A percentile compares a stretch with the other conserved stretches of the same genome.
phyloP scores from a whole-genome alignment of 2,888 invertebrate genomes.

The Heliconius sara region DNA sequence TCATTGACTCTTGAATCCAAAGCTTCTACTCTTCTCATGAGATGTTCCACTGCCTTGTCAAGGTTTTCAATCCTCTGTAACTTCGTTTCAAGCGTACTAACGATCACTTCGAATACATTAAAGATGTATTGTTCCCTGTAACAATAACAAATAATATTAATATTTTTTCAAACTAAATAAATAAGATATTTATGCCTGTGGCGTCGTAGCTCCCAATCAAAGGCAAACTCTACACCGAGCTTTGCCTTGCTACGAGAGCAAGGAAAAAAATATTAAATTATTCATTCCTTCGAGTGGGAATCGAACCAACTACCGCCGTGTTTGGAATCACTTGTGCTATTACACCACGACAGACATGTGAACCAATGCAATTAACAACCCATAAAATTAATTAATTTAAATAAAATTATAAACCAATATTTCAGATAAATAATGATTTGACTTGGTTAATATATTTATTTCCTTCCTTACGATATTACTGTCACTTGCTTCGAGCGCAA shows the following conservation, averaged over 20 bases:
- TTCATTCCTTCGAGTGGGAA: no score
- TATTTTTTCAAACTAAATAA: neutral
- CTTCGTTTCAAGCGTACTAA: slow-evolving; percentile 94
- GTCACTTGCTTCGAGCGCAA: slow-evolving; percentile 28
- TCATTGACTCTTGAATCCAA: slow-evolving; percentile 92
- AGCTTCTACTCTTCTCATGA: slow-evolving; percentile 93
- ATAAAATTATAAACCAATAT: neutral
- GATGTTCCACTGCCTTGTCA: slow-evolving; percentile 93
- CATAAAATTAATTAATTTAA: neutral
- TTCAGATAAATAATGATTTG: neutral
- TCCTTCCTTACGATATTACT: slow-evolving; percentile 17
- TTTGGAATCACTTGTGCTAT: no score
- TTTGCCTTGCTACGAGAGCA: no score
- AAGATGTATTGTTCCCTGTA: slow-evolving; percentile 94
- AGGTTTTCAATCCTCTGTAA: slow-evolving; percentile 93
- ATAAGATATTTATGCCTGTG: neutral
- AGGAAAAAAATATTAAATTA: no score
- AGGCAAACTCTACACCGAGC: no score
- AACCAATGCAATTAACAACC: neutral
- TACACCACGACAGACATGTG: neutral
- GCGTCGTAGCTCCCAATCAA: no score
- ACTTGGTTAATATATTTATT: neutral
- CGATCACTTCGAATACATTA: slow-evolving; percentile 95
- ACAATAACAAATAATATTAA: slow-evolving; percentile 52
- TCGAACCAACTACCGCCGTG: no score